phyloP scores from a whole-genome alignment of 2,797 vertebrate genomes.

The Myotis planiceps region DNA sequence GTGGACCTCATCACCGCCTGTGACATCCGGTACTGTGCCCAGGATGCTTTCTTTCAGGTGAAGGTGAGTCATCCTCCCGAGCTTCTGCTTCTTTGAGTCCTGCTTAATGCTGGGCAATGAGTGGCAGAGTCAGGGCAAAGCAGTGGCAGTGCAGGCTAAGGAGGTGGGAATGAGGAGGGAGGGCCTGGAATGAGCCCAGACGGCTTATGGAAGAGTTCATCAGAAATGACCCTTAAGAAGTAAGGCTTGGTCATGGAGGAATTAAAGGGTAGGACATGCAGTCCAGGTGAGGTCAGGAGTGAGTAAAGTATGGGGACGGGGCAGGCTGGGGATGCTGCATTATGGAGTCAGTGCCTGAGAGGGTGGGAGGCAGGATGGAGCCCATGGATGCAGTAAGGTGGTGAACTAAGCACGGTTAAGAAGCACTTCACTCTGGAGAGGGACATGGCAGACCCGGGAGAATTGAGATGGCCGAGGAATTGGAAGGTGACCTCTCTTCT shows the following conservation, averaged over 20 bases:
- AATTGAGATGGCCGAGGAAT: background rate
- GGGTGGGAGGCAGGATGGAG: background rate
- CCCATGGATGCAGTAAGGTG: background rate
- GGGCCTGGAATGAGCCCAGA: background rate
- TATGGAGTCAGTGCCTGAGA: background rate
- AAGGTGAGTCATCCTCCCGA: conserved; percentile 85
- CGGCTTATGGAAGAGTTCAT: background rate
- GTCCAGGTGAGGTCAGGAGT: background rate
- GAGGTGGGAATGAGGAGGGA: too few species aligned
- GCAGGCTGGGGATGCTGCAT: background rate
- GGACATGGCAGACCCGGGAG: background rate
- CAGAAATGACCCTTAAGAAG: background rate
- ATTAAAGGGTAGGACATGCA: background rate
- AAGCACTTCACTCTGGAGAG: background rate
- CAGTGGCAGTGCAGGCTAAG: background rate
- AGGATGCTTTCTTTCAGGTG: conserved; percentile 94
- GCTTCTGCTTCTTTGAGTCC: background rate
- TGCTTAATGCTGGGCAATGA: background rate
- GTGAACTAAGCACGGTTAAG: too few species aligned
- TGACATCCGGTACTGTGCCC: conserved; percentile 93
- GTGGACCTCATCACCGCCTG: conserved; percentile 94
- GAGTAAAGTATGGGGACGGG: background rate
- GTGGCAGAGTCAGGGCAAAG: background rate
- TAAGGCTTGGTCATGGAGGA: background rate
- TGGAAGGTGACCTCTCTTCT: background rate